These are phyloP conservation scores for Hestina assimilis DNA, from an alignment of 1,140 invertebrate species.

Conservation along the genomic window DNA sequence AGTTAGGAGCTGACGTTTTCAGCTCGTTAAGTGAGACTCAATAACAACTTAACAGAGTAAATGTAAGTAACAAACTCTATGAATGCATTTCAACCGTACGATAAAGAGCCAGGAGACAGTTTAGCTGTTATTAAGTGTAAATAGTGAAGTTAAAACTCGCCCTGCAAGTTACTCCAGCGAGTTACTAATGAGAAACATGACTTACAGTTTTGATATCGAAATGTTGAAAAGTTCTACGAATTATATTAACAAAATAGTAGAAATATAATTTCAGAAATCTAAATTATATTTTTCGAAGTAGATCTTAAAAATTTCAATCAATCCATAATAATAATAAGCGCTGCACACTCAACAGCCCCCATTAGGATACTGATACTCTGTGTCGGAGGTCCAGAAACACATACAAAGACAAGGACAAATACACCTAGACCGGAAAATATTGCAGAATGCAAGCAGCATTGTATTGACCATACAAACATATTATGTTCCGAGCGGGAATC, in stretches of 20 bases:
- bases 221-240: slow-evolving; percentile 7
- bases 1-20: slow-evolving; percentile 22
- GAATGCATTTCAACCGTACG: slow-evolving; percentile 23
- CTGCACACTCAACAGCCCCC: too few species aligned
- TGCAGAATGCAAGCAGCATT: too few species aligned
- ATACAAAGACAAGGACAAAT: too few species aligned
- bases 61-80: slow-evolving; percentile 25
- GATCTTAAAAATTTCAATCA: too few species aligned
- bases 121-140: slow-evolving; percentile 33
- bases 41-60: slow-evolving; percentile 30
- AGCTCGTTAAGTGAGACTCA: slow-evolving; percentile 31
- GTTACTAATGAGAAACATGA: slow-evolving; percentile 25
- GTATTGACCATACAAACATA: too few species aligned
- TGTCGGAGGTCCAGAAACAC: too few species aligned
- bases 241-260: background rate
- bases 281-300: too few species aligned
- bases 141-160: slow-evolving; percentile 29
- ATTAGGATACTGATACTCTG: too few species aligned
- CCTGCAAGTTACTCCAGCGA: slow-evolving; percentile 16
- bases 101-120: slow-evolving; percentile 27
- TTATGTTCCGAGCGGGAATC: too few species aligned
- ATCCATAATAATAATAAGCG: too few species aligned
- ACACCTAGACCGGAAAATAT: too few species aligned
- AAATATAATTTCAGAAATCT: background rate
- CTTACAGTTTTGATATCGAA: slow-evolving; percentile 17